These are phyloP conservation scores for Morinoia aosen DNA, from an alignment of 2,888 invertebrate genomes.

Conservation along the genomic window DNA sequence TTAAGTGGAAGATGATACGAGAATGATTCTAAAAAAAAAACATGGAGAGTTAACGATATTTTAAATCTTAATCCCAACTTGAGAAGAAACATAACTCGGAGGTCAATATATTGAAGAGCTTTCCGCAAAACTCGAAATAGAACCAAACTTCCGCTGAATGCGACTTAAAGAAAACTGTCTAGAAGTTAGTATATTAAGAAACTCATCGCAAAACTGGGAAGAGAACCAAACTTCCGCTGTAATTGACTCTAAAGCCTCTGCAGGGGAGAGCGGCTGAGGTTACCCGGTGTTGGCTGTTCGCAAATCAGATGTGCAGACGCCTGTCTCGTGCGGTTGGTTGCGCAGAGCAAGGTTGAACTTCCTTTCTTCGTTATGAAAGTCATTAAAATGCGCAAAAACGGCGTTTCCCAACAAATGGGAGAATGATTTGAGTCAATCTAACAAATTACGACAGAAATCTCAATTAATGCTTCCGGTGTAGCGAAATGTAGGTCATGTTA, in stretches of 20 bases:
- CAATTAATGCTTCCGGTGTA: neutral
- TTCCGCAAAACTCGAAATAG: no score
- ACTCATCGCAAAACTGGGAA: neutral
- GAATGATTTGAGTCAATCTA: neutral
- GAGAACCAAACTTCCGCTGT: neutral
- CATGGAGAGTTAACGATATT: no score
- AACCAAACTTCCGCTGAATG: no score
- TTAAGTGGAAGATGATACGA: no score
- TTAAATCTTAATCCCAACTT: no score
- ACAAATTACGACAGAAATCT: neutral
- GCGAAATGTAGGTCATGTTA: neutral
- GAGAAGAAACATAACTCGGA: no score
- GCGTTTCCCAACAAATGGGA: neutral
- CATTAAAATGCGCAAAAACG: neutral
- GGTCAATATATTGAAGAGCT: no score
- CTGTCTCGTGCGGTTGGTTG: slow-evolving; percentile 1
- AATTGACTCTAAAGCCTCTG: neutral
- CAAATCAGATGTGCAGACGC: neutral
- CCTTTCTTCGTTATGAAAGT: neutral
- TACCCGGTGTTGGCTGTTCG: neutral
- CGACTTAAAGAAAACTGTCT: no score
- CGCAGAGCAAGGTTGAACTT: slow-evolving; percentile 3
- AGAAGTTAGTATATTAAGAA: neutral
- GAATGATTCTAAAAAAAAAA: no score
- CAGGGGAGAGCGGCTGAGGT: neutral